A percentile compares a stretch with the other conserved stretches of the same genome.
Conservation (phyloP, 2,797 vertebrate genomes). For the Notolabrus celidotus region DNA sequence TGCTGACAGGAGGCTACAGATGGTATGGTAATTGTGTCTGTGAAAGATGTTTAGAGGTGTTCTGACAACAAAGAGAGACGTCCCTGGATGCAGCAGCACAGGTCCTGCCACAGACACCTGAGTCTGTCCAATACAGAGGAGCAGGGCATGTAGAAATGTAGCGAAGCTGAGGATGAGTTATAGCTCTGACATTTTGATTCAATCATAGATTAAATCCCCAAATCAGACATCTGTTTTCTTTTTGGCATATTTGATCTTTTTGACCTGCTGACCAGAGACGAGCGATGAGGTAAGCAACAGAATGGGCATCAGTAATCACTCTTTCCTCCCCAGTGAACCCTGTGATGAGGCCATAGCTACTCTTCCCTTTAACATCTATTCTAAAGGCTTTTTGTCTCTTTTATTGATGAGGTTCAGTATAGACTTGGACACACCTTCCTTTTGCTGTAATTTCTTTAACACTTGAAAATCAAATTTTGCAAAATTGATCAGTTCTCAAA, state of each 20-base stretch:
- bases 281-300: background rate
- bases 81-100: slow-evolving; percentile 50
- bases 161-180: slow-evolving; percentile 1
- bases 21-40: slow-evolving; percentile 83
- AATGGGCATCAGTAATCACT: background rate
- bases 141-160: slow-evolving; percentile 40
- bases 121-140: slow-evolving; percentile 61
- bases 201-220: slow-evolving; percentile 33
- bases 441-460: too few relatives aligned
- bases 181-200: slow-evolving; percentile 23
- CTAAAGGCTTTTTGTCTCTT: too few relatives aligned
- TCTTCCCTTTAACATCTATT: background rate
- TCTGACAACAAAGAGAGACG: slow-evolving; percentile 78
- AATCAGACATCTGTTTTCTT: slow-evolving; percentile 43
- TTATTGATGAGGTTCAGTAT: too few relatives aligned
- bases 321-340: background rate
- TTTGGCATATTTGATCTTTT: background rate
- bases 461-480: too few relatives aligned
- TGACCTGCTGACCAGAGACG: slow-evolving; percentile 30
- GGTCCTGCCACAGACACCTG: slow-evolving; percentile 69
- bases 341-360: too few relatives aligned
- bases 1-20: slow-evolving; percentile 78
- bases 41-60: slow-evolving; percentile 80
- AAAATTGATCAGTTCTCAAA: too few relatives aligned
- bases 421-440: too few relatives aligned